phyloP scores from a whole-genome alignment of 2,113 vertebrate species.

The Lates calcarifer region DNA sequence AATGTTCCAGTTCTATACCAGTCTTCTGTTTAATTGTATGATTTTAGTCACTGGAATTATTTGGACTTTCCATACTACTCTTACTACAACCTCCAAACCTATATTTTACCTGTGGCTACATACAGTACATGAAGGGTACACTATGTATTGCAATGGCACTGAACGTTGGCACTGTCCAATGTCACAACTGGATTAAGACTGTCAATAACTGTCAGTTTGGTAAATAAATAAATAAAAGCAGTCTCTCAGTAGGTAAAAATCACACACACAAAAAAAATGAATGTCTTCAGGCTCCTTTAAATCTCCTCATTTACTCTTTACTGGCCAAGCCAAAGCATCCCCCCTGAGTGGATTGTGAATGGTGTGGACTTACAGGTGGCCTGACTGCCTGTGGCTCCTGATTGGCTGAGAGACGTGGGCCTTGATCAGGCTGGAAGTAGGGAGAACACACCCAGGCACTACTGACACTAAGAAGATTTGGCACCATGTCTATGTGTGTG shows the following conservation, averaged over 20 bases:
- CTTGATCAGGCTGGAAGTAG: slow-evolving; percentile 32
- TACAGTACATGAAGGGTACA: too few relatives aligned
- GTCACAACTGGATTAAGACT: too few relatives aligned
- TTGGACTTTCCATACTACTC: neutral
- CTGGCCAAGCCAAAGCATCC: neutral
- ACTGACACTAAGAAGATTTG: slow-evolving; percentile 62
- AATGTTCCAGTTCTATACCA: neutral
- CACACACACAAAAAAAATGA: too few relatives aligned
- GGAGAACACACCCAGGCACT: slow-evolving; percentile 23
- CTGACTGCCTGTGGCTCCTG: slow-evolving; percentile 67
- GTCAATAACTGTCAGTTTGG: too few relatives aligned
- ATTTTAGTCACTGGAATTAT: neutral
- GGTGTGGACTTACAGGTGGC: slow-evolving; percentile 63
- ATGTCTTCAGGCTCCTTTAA: neutral
- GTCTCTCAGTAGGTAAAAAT: too few relatives aligned
- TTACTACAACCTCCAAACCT: neutral
- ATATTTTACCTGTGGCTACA: neutral
- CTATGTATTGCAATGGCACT: too few relatives aligned
- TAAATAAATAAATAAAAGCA: too few relatives aligned
- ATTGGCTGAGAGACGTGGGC: slow-evolving; percentile 66
- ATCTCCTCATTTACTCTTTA: neutral
- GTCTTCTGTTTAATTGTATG: neutral
- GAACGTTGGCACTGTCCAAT: neutral
- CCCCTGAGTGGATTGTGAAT: neutral
- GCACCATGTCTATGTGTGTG: slow-evolving; percentile 10